Evolutionary conservation across 1,140 invertebrate genomes (phyloP), one percentile per base, ranked within the genome.

Genomic region (Tetragnatha versicolor): DNA sequence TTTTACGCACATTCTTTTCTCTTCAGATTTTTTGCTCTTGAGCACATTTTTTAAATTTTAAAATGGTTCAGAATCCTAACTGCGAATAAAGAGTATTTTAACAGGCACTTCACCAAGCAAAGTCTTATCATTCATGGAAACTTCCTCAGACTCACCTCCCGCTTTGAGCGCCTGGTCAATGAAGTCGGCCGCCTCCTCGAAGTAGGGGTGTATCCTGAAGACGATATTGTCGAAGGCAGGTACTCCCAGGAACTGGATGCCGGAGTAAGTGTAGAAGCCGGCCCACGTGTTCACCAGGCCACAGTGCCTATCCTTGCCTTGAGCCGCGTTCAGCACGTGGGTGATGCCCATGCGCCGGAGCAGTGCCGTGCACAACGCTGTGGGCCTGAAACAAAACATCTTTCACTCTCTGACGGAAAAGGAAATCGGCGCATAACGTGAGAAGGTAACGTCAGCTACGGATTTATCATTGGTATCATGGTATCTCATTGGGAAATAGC

Each of bases 221-320:
- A 89, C 89, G 25, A 91, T 90, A 45, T 92, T 87, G 88, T 96
- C 94, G 82, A 91, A 88, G 69, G 94, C 89, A 55, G 89, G 90
- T 80, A 96, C 91, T 22, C 94, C 94, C 84, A 93, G 88, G 85
- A 94, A 96, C 78, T 89, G 87, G 51, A 96, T 91, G 29, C 88
- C 88, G 31, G 90, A 89, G 82, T 92, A 89, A 66, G 88, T 86
- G 84, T 95, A 96, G 84, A 90, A 96, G 10, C 79, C 78, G 5
- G 80, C 33, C 79, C 82, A 83, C 6, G 87, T 88, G 68, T 87
- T 82, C 5, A 87, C 85, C 45, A 84, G 84, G 45, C 84, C 84
- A 39, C 83, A 84, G 65, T 84, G 82, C 14, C 80, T 80, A 39
- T 83, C 82, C 12, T 78, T 81, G 1, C 87, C 86, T 66, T 86